Percentiles rank a stretch among this genome's conserved stretches.
Evolutionary conservation across 2,888 invertebrate species (phyloP).

Genomic region (Frankliniella intonsa): DNA sequence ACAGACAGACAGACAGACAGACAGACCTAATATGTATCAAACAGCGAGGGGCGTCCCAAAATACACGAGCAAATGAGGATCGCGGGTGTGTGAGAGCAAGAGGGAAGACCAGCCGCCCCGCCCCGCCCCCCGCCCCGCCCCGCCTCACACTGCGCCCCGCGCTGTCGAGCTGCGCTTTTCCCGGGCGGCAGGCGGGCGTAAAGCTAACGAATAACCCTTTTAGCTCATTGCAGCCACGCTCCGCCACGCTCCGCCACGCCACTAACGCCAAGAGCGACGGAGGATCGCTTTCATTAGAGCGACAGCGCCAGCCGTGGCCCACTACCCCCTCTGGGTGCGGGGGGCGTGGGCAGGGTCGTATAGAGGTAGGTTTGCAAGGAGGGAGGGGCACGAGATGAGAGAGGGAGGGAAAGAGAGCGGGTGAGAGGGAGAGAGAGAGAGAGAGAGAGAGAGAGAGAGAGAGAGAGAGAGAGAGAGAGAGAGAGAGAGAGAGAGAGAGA

Average conservation of each 20-base stretch:
- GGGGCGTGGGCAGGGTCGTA: neutral
- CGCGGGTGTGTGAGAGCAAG: too few relatives aligned
- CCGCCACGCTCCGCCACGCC: neutral
- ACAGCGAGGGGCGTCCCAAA: too few relatives aligned
- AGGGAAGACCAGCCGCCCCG: neutral
- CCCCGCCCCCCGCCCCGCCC: neutral
- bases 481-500: too few relatives aligned
- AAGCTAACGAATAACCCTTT: conserved; percentile 5
- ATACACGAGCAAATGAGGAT: too few relatives aligned
- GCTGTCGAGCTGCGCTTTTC: neutral
- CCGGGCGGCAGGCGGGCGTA: neutral
- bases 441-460: too few relatives aligned
- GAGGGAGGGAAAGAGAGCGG: too few relatives aligned
- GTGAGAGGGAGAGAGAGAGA: too few relatives aligned
- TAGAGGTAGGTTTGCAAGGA: too few relatives aligned
- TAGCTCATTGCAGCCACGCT: neutral
- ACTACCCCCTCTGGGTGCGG: neutral
- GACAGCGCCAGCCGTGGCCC: neutral
- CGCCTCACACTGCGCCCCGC: neutral
- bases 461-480: too few relatives aligned
- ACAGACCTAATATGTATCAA: too few relatives aligned
- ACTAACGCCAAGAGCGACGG: neutral
- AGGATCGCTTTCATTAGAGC: neutral
- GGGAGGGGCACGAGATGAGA: too few relatives aligned
- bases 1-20: too few relatives aligned